These are phyloP conservation scores for Noctua comes DNA, from an alignment of 2,888 invertebrate genomes.

Conservation along the genomic window DNA sequence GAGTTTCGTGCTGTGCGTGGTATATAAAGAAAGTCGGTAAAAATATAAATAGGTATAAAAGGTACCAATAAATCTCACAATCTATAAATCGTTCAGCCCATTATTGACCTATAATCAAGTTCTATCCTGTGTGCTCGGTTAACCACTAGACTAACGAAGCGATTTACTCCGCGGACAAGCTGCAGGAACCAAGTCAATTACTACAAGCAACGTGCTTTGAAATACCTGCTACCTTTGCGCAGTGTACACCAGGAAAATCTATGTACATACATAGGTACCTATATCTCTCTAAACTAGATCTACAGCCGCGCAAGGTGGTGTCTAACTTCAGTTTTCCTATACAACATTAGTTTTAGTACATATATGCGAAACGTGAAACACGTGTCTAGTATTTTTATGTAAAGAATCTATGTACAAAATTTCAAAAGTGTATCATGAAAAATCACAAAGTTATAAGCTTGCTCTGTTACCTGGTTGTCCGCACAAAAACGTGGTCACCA, in stretches of 20 bases:
- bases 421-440: no score
- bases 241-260: background rate
- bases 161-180: conserved; percentile 44
- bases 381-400: no score
- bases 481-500: no score
- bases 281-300: background rate
- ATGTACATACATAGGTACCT: background rate
- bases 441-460: no score
- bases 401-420: no score
- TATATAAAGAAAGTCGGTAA: no score
- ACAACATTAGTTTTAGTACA: no score
- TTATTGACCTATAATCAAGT: conserved; percentile 9
- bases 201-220: conserved; percentile 36
- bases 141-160: conserved; percentile 37
- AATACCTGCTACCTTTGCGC: conserved; percentile 27
- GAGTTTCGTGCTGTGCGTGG: background rate
- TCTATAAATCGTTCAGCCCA: background rate
- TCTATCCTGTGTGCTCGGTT: background rate
- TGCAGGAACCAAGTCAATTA: conserved; percentile 42
- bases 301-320: background rate
- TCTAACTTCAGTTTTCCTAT: background rate
- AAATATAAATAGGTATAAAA: background rate
- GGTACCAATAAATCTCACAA: background rate
- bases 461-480: no score
- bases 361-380: no score